Conservation (phyloP, 2,888 invertebrate genomes). For the Serrognathus titanus region DNA sequence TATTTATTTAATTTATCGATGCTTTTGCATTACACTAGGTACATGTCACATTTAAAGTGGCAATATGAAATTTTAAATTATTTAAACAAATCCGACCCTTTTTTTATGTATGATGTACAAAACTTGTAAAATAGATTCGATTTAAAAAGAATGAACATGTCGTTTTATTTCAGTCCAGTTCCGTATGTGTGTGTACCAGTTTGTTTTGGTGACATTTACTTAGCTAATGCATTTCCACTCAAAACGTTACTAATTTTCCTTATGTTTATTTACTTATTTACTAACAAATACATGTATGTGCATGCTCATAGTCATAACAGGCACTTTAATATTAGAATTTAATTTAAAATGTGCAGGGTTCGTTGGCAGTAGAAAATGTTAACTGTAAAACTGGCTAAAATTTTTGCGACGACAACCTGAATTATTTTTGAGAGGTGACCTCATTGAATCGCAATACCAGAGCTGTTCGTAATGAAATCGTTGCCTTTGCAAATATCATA, state of each 20-base stretch:
- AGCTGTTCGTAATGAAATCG: too few species aligned
- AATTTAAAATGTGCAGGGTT: too few species aligned
- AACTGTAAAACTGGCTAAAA: too few species aligned
- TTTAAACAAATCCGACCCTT: slow-evolving; percentile 11
- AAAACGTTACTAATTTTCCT: neutral
- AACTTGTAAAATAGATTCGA: slow-evolving; percentile 27
- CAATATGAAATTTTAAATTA: slow-evolving; percentile 23
- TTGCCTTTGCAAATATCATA: too few species aligned
- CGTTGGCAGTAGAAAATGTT: too few species aligned
- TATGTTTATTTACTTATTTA: neutral
- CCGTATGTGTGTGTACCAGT: slow-evolving; percentile 1
- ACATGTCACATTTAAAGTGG: slow-evolving; percentile 49
- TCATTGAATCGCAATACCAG: too few species aligned
- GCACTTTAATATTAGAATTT: too few species aligned
- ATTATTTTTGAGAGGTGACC: too few species aligned
- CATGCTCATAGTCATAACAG: too few species aligned
- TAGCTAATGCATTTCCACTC: slow-evolving; percentile 1
- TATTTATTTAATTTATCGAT: slow-evolving; percentile 56
- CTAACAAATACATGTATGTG: too few species aligned
- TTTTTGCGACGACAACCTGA: too few species aligned
- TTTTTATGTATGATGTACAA: slow-evolving; percentile 25
- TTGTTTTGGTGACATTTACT: slow-evolving; percentile 15
- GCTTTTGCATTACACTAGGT: slow-evolving; percentile 48
- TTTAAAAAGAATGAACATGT: slow-evolving; percentile 8
- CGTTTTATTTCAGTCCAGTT: slow-evolving; percentile 11